Percentiles rank a stretch among this genome's conserved stretches.
Conservation (phyloP, 2,888 invertebrate species). For the Drosophila paracracens region DNA sequence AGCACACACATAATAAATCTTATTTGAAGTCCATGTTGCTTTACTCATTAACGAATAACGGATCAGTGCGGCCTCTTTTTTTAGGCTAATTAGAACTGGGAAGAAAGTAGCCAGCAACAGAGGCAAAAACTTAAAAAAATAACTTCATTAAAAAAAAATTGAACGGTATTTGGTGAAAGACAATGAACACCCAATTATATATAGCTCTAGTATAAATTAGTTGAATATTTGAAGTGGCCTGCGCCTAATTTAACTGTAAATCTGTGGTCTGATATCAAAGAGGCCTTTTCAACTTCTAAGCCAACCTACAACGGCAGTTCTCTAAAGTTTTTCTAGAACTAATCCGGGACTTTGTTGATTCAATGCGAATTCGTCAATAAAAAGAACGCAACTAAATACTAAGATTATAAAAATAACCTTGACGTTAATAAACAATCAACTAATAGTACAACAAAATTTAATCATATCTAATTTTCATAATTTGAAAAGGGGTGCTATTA, state of each 20-base stretch:
- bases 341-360: not conserved
- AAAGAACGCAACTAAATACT: not conserved
- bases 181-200: slow-evolving; percentile 51
- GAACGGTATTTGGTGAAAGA: slow-evolving; percentile 48
- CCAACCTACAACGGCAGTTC: not conserved
- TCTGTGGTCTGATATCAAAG: not conserved
- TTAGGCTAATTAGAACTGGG: slow-evolving; percentile 58
- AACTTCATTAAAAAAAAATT: slow-evolving; percentile 31
- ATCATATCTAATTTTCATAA: not conserved
- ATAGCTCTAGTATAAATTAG: slow-evolving; percentile 56
- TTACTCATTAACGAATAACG: slow-evolving; percentile 70
- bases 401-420: not conserved
- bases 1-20: slow-evolving; percentile 50
- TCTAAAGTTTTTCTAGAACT: not conserved
- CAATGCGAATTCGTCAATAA: not conserved
- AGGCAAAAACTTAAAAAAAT: slow-evolving; percentile 10
- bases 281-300: not conserved
- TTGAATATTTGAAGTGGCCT: not conserved
- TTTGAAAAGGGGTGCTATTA: not conserved
- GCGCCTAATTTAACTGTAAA: not conserved
- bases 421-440: not conserved
- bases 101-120: slow-evolving; percentile 41
- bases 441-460: not conserved
- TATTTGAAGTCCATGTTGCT: slow-evolving; percentile 35
- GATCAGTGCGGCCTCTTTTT: slow-evolving; percentile 42